Evolutionary conservation across 2,888 invertebrate species (phyloP), one percentile per base, ranked within the genome.

Genomic region (Romanomermis culicivorax): DNA sequence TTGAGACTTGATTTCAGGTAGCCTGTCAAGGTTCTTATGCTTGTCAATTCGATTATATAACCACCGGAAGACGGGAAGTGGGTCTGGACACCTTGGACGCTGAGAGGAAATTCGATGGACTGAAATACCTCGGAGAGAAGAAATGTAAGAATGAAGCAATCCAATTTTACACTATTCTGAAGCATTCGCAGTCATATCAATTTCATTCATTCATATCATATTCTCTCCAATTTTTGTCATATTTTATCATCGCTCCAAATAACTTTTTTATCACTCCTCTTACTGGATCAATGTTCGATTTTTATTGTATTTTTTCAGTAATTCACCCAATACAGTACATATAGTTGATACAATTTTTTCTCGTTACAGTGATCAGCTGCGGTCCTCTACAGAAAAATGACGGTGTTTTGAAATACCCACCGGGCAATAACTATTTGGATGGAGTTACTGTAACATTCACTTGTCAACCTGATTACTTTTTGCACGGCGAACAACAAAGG

Each of bases 361-460:
- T 47, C 3, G 4, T 42, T 49, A 24, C 48, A 61, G 61, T 54
- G 11, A 30, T 58, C 47, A 63, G 63, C 43, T 63, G 63, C 51
- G 63, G 63, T 1, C 60, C 63, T 4, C 58, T 63, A 42, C 53
- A 61, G 29, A 63, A 61, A 20, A 60, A 58, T 20, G 55, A 54
- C 2, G 63, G 63, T 17, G 64, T 60, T 11, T 57, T 63, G 42
- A 63, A 63, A 55, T 59, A 56, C 45, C 63, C 63, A 23, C 59
- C 63, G 17, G 63, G 60, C 25, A 62, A 64, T 52, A 64, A 63
- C 47, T 63, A 63, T 48, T 50, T 63, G 49, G 64, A 63, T 51
- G 62, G 62, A 11, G 63, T 60, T 14, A 60, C 59, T 2, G 63
- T 63, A 20, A 61, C 61, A 14, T 63, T 63, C 53, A 57, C 61